Conservation (phyloP, 2,797 vertebrate genomes). For the Champsocephalus esox region DNA sequence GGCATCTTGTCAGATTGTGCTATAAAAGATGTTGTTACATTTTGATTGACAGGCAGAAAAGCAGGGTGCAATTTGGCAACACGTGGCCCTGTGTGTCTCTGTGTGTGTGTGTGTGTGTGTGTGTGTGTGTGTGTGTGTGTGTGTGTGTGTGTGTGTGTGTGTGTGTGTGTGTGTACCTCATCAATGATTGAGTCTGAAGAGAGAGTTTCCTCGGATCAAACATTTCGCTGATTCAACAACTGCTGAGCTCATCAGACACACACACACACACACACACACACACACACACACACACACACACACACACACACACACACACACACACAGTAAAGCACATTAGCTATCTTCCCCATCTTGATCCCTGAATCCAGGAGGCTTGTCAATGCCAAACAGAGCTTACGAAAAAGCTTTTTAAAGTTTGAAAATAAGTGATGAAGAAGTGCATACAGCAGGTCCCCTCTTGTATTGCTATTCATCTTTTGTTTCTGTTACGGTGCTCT, state of each 20-base stretch:
- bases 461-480: background rate
- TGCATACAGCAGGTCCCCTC: conserved; percentile 7
- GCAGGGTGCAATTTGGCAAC: conserved; percentile 38
- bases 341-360: conserved; percentile 51
- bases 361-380: conserved; percentile 54
- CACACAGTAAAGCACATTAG: conserved; percentile 34
- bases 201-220: conserved; percentile 66
- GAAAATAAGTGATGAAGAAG: conserved; percentile 44
- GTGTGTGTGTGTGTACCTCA: conserved; percentile 33
- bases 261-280: background rate
- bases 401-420: conserved; percentile 41
- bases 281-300: too few species aligned
- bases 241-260: conserved; percentile 53
- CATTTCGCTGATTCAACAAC: conserved; percentile 76
- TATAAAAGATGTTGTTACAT: conserved; percentile 32
- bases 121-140: conserved; percentile 15
- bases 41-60: conserved; percentile 49
- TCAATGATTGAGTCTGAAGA: conserved; percentile 69
- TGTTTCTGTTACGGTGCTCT: too few species aligned
- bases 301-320: too few species aligned
- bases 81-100: background rate
- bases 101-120: background rate
- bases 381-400: conserved; percentile 51
- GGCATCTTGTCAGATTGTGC: conserved; percentile 19
- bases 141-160: conserved; percentile 17